Evolutionary conservation across 2,113 vertebrate species (phyloP).

Genomic region (Tor tambroides): DNA sequence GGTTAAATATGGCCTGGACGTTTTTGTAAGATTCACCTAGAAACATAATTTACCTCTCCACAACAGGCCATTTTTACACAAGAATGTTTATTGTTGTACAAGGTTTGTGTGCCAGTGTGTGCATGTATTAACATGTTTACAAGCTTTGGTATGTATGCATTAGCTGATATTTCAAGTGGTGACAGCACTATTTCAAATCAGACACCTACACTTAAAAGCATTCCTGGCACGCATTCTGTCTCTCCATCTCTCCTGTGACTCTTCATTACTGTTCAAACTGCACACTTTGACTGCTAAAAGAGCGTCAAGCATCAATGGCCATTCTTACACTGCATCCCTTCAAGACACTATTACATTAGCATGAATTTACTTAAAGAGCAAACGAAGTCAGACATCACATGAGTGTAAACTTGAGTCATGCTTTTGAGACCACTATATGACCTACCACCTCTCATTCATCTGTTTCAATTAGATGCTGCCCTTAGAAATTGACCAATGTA

Average conservation of each 20-base stretch:
- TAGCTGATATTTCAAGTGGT: not conserved
- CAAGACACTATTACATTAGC: conserved; percentile 14
- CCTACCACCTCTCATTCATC: conserved; percentile 13
- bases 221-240: not conserved
- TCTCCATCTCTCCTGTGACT: not conserved
- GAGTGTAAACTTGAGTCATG: conserved; percentile 66
- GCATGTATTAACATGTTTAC: not conserved
- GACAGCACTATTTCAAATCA: conserved; percentile 21
- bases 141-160: conserved; percentile 31
- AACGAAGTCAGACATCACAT: conserved; percentile 60
- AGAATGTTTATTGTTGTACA: not conserved
- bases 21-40: not conserved
- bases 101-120: conserved; percentile 13
- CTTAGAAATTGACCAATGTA: not conserved
- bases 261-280: not conserved
- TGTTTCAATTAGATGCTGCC: conserved; percentile 33
- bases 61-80: not conserved
- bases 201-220: conserved; percentile 2
- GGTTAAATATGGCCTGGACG: not conserved
- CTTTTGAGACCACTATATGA: conserved; percentile 58
- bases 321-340: conserved; percentile 12
- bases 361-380: conserved; percentile 15
- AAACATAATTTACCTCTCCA: not conserved
- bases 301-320: not conserved
- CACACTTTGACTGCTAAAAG: not conserved